These are phyloP conservation scores for Lithophane socia DNA, from an alignment of 2,888 invertebrate genomes.

Conservation along the genomic window DNA sequence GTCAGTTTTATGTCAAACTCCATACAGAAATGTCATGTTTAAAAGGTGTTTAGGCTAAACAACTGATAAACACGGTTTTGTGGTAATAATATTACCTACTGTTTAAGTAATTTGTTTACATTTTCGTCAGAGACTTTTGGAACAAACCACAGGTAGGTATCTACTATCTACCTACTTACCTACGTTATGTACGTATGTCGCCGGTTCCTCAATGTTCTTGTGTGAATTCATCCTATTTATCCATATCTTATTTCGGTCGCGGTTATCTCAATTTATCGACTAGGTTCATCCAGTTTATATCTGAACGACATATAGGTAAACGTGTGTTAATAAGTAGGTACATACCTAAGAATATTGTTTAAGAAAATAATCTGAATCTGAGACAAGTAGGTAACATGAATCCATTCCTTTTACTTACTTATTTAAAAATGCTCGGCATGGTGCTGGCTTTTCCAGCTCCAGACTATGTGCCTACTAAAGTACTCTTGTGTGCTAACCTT, in stretches of 20 bases:
- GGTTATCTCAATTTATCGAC: conserved; percentile 56
- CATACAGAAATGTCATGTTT: no score
- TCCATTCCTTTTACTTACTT: no score
- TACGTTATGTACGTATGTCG: background rate
- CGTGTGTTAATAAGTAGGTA: background rate
- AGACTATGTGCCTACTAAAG: no score
- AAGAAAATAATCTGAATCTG: background rate
- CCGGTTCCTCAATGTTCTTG: background rate
- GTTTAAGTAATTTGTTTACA: background rate
- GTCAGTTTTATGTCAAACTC: no score
- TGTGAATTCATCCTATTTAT: conserved; percentile 57
- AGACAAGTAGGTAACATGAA: background rate
- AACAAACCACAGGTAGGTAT: background rate
- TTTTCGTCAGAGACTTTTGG: background rate
- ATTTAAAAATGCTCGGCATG: no score
- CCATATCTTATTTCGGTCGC: conserved; percentile 32
- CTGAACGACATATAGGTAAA: conserved; percentile 6
- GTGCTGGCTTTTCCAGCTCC: no score
- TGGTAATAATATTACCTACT: no score
- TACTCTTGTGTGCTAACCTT: no score
- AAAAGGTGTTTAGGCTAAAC: no score
- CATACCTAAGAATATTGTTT: background rate
- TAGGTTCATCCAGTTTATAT: conserved; percentile 41
- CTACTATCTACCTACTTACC: background rate
- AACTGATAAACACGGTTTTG: no score